Evolutionary conservation across 2,797 vertebrate species (phyloP).

Genomic region (Trematomus bernacchii): DNA sequence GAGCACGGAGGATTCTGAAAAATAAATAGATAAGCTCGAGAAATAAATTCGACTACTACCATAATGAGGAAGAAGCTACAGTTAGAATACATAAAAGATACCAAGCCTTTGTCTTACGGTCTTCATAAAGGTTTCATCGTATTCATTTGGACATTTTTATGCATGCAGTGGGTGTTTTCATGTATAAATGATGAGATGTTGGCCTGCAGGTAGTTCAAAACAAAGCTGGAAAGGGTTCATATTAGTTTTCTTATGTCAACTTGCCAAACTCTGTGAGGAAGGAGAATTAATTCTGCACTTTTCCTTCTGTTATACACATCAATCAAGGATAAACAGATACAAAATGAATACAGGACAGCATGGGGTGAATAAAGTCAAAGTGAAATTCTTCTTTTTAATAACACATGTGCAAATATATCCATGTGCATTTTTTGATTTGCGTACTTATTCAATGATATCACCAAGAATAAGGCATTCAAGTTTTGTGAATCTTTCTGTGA

Average conservation of each 20-base stretch:
- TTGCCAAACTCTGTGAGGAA: slow-evolving; percentile 6
- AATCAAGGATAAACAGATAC: too few species aligned
- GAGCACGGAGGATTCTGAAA: slow-evolving; percentile 27
- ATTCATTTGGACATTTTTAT: background rate
- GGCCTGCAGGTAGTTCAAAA: slow-evolving; percentile 1
- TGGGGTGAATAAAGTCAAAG: too few species aligned
- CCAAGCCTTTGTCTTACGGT: background rate
- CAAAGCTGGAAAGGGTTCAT: background rate
- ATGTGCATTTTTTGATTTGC: too few species aligned
- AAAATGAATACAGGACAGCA: too few species aligned
- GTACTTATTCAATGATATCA: too few species aligned
- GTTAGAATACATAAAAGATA: slow-evolving; percentile 3
- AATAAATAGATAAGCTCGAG: slow-evolving; percentile 45
- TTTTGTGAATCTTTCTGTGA: too few species aligned
- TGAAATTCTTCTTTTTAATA: too few species aligned
- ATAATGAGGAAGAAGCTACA: slow-evolving; percentile 28
- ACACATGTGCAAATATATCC: too few species aligned
- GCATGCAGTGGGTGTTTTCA: background rate
- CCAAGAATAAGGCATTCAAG: too few species aligned
- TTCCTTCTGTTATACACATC: background rate
- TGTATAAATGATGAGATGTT: slow-evolving; percentile 7
- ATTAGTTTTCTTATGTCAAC: background rate
- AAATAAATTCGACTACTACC: slow-evolving; percentile 17
- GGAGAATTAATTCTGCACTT: background rate
- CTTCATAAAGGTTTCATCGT: background rate